These are phyloP conservation scores for Calyptommatus sinebrachiatus DNA, from an alignment of 2,113 vertebrate species.

Conservation along the genomic window DNA sequence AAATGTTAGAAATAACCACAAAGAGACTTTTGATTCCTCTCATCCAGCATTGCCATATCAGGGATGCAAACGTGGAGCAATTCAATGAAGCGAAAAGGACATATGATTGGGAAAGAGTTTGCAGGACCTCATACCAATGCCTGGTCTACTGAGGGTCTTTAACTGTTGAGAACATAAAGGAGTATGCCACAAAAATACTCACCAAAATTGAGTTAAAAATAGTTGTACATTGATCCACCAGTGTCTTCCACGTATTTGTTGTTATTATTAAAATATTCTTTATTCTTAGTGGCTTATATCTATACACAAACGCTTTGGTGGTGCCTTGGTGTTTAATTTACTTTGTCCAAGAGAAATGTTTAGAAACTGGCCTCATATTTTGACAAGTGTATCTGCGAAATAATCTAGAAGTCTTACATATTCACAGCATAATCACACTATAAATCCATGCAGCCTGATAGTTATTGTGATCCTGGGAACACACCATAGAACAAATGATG, in stretches of 20 bases:
- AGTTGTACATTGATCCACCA: neutral
- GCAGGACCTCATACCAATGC: neutral
- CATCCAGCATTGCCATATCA: too few species aligned
- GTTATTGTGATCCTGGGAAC: neutral
- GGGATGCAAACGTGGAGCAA: too few species aligned
- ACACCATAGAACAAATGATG: neutral
- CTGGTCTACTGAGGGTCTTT: neutral
- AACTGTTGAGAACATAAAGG: neutral
- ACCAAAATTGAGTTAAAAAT: too few species aligned
- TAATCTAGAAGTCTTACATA: neutral
- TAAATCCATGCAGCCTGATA: neutral
- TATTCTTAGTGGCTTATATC: neutral
- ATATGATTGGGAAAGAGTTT: neutral
- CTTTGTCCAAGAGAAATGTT: neutral
- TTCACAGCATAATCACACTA: neutral
- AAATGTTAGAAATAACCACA: too few species aligned
- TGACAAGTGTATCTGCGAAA: neutral
- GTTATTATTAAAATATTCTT: neutral
- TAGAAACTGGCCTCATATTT: constrained; percentile 2
- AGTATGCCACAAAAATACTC: neutral
- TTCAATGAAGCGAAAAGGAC: neutral
- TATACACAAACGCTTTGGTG: neutral
- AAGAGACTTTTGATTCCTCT: too few species aligned
- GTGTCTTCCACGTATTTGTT: neutral
- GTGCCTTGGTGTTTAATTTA: neutral